Conservation (phyloP, 2,113 vertebrate genomes). For the Psittacara wagleri region DNA sequence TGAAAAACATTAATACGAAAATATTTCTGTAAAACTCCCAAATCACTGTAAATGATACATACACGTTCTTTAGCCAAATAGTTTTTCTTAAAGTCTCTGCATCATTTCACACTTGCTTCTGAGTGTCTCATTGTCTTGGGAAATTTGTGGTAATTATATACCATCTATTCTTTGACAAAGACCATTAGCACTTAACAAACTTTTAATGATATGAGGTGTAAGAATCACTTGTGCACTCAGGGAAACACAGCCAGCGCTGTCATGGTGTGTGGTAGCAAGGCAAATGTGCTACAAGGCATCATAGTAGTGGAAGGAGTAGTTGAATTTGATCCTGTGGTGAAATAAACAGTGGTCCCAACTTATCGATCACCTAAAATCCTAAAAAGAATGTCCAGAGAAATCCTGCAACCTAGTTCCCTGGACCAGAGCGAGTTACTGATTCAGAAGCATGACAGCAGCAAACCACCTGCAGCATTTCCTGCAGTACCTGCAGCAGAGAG, state of each 20-base stretch:
- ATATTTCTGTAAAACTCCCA: not conserved
- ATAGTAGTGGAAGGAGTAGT: not conserved
- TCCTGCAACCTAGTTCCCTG: not conserved
- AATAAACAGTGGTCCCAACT: not conserved
- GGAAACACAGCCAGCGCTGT: not conserved
- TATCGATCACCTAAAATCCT: not conserved
- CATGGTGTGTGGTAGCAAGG: not conserved
- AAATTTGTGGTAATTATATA: not conserved
- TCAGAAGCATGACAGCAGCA: not conserved
- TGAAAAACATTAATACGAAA: not conserved
- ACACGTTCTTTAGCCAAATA: not conserved
- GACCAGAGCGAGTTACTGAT: not conserved
- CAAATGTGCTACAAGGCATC: rapidly evolving
- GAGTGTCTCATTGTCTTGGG: not conserved
- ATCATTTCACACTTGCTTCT: not conserved
- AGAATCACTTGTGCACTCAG: not conserved
- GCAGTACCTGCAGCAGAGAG: not conserved
- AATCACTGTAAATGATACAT: not conserved
- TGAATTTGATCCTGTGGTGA: not conserved
- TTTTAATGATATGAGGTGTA: not conserved
- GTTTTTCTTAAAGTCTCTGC: not conserved
- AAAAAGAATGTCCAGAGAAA: not conserved
- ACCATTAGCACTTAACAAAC: not conserved
- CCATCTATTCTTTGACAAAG: not conserved
- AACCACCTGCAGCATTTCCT: not conserved